A percentile compares a stretch with the other conserved stretches of the same genome.
phyloP scores from a whole-genome alignment of 2,797 vertebrate genomes.

The Ficedula albicollis region DNA sequence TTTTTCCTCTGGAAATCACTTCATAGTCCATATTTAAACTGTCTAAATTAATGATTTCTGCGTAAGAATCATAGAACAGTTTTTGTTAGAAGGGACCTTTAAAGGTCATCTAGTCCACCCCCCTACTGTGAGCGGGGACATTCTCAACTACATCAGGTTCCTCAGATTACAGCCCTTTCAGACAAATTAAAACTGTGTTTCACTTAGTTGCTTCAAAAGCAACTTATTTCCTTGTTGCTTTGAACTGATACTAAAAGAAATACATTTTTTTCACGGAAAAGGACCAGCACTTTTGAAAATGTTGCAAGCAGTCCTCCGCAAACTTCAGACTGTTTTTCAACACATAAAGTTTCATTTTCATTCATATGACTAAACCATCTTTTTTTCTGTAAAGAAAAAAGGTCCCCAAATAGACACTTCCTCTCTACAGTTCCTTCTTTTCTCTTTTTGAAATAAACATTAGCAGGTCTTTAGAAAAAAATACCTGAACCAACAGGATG shows the following conservation, averaged over 20 bases:
- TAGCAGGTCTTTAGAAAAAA: background rate
- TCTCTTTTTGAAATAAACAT: conserved; percentile 11
- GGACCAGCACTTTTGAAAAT: background rate
- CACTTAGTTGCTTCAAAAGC: background rate
- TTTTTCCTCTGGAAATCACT: background rate
- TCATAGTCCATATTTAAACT: background rate
- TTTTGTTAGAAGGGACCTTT: background rate
- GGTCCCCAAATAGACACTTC: conserved; percentile 11
- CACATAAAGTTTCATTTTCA: conserved; percentile 35
- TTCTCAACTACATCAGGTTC: background rate
- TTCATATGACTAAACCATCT: background rate
- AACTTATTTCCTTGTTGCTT: background rate
- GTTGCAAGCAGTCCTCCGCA: background rate
- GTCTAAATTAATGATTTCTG: background rate
- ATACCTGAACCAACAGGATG: background rate
- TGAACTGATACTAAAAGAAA: background rate
- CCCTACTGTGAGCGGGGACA: background rate
- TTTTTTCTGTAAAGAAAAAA: background rate
- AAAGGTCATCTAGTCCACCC: background rate
- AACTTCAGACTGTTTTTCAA: background rate
- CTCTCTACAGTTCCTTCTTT: conserved; percentile 46
- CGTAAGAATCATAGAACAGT: background rate
- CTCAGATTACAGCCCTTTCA: background rate
- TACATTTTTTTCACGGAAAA: background rate
- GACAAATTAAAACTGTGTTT: background rate